A percentile compares a stretch with the other conserved stretches of the same genome.
Evolutionary conservation across 2,113 vertebrate genomes (phyloP).

Genomic region (Ia io): DNA sequence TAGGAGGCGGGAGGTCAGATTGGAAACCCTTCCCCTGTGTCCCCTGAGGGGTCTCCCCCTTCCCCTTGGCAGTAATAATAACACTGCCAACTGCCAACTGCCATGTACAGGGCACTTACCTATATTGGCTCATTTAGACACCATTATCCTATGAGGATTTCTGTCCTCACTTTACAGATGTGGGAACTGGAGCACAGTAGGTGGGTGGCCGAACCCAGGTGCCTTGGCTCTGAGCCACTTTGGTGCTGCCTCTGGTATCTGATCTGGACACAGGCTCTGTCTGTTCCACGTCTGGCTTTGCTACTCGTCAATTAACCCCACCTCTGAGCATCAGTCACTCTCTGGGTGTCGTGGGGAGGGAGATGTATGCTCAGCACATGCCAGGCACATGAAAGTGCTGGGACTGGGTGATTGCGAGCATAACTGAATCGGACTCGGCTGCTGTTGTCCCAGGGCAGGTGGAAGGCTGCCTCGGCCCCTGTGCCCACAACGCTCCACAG

Average conservation of each 20-base stretch:
- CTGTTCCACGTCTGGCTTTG: not conserved
- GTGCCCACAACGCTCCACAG: rapidly evolving
- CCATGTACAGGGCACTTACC: not conserved
- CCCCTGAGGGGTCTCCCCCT: not conserved
- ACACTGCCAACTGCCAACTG: not conserved
- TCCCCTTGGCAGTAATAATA: not conserved
- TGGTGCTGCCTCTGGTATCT: not conserved
- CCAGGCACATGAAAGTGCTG: not conserved
- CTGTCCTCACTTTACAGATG: not conserved
- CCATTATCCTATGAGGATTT: not conserved
- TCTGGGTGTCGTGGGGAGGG: not conserved
- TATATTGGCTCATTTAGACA: rapidly evolving
- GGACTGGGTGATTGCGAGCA: not conserved
- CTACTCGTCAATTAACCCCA: not conserved
- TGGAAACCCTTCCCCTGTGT: not conserved
- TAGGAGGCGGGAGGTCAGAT: not conserved
- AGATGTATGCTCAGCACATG: not conserved
- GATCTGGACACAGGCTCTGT: not conserved
- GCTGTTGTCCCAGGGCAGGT: not conserved
- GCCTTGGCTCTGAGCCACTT: not conserved
- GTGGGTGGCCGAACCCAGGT: not conserved
- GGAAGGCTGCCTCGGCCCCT: not conserved
- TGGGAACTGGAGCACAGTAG: not conserved
- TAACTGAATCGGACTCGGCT: not conserved
- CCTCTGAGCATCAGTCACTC: not conserved